These are phyloP conservation scores for Cyrtodaria siliqua DNA, from an alignment of 2,888 invertebrate genomes.

Conservation along the genomic window DNA sequence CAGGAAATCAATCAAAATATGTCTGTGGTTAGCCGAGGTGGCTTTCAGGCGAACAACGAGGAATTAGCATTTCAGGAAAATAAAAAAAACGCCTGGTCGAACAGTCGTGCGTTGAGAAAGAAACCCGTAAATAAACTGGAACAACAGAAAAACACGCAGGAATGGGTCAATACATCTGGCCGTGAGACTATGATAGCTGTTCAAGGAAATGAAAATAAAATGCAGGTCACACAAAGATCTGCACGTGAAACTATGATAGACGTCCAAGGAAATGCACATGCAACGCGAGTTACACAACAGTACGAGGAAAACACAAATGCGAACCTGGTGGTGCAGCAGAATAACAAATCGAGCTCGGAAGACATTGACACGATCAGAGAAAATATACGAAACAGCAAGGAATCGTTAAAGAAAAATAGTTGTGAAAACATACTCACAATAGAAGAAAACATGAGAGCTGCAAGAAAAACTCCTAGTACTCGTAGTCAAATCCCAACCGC, in stretches of 20 bases:
- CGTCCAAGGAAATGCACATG: no score
- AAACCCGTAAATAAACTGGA: conserved; percentile 1
- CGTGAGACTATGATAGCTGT: not conserved
- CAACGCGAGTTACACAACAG: no score
- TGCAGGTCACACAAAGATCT: no score
- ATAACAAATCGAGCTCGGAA: conserved; percentile 30
- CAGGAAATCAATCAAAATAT: conserved; percentile 44
- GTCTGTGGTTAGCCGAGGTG: conserved; percentile 26
- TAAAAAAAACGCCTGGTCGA: conserved; percentile 37
- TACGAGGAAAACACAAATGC: not conserved
- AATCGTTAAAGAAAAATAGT: conserved; percentile 30
- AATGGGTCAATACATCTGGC: not conserved
- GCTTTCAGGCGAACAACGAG: conserved; percentile 36
- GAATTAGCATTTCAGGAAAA: conserved; percentile 40
- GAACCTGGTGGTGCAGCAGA: not conserved
- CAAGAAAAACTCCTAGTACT: no score
- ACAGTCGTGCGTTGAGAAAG: not conserved
- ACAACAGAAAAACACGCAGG: not conserved
- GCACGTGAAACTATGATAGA: conserved; percentile 4
- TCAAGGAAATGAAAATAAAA: no score
- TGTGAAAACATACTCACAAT: conserved; percentile 34
- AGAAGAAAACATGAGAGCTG: conserved; percentile 15
- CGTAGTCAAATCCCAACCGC: not conserved
- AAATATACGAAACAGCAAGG: conserved; percentile 52
- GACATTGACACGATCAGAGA: conserved; percentile 42